phyloP scores from a whole-genome alignment of 2,797 vertebrate species.

The Mus minutoides region DNA sequence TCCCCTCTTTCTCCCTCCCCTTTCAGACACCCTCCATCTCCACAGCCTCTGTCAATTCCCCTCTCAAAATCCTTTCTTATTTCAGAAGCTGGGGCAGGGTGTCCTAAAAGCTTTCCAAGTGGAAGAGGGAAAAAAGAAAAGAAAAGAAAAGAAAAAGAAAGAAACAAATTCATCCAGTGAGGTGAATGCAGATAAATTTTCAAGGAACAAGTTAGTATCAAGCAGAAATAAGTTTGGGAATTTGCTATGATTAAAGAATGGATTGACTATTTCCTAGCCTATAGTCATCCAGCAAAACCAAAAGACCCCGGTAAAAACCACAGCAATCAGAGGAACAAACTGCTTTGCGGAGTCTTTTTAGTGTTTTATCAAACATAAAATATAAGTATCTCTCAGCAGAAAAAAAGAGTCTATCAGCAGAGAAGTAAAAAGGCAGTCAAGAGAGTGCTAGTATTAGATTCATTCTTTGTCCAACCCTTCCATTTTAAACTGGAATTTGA shows the following conservation, averaged over 20 bases:
- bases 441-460: background rate
- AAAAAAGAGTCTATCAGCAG: background rate
- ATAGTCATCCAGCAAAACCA: background rate
- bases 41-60: background rate
- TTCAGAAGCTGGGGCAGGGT: background rate
- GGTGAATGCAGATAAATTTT: background rate
- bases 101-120: background rate
- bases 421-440: constrained; percentile 5
- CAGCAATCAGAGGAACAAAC: background rate
- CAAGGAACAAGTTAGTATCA: background rate
- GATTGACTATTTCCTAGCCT: background rate
- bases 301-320: background rate
- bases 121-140: background rate
- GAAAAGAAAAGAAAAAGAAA: background rate
- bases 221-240: background rate
- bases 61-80: background rate
- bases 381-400: background rate
- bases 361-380: constrained; percentile 45
- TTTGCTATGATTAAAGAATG: background rate
- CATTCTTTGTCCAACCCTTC: background rate
- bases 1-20: background rate
- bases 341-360: constrained; percentile 12
- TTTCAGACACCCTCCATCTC: background rate
- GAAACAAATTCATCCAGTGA: background rate
- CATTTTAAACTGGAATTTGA: constrained; percentile 32